A percentile compares a stretch with the other conserved stretches of the same genome.
phyloP scores from a whole-genome alignment of 1,140 invertebrate genomes.

The Agrypnia vestita region DNA sequence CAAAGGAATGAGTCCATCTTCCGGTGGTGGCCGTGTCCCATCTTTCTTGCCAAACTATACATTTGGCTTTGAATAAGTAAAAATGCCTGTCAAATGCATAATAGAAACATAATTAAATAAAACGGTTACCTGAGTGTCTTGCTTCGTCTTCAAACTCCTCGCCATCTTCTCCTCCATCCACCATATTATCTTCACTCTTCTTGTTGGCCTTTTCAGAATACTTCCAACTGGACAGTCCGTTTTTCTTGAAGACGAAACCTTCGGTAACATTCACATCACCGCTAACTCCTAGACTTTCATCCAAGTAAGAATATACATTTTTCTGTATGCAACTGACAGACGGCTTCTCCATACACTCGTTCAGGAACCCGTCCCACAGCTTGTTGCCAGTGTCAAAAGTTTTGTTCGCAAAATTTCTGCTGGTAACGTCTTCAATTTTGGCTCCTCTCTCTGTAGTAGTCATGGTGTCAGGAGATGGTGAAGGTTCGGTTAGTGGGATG shows the following conservation, averaged over 20 bases:
- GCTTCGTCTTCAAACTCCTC: constrained; percentile 61
- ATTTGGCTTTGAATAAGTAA: too few relatives aligned
- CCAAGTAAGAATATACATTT: constrained; percentile 81
- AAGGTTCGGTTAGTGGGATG: constrained; percentile 51
- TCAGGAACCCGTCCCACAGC: constrained; percentile 81
- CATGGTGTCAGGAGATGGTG: not conserved
- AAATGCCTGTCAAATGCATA: too few relatives aligned
- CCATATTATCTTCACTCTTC: constrained; percentile 63
- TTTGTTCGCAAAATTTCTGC: constrained; percentile 62
- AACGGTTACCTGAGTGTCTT: constrained; percentile 65
- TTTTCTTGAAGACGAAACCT: constrained; percentile 80
- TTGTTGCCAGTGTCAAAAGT: constrained; percentile 77
- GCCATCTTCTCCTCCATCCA: constrained; percentile 62
- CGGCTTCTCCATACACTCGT: constrained; percentile 78
- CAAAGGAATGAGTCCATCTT: too few relatives aligned
- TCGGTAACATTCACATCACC: constrained; percentile 81
- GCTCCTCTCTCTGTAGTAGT: constrained; percentile 9
- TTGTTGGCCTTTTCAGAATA: constrained; percentile 69
- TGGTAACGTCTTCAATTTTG: not conserved
- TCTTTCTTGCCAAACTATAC: too few relatives aligned
- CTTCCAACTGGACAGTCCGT: constrained; percentile 76
- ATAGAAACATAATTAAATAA: too few relatives aligned
- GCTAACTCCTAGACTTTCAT: constrained; percentile 75
- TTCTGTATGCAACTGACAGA: constrained; percentile 84
- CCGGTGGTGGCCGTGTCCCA: too few relatives aligned